These are phyloP conservation scores for Atopsyche davidsoni DNA, from an alignment of 1,140 invertebrate species.

Conservation along the genomic window DNA sequence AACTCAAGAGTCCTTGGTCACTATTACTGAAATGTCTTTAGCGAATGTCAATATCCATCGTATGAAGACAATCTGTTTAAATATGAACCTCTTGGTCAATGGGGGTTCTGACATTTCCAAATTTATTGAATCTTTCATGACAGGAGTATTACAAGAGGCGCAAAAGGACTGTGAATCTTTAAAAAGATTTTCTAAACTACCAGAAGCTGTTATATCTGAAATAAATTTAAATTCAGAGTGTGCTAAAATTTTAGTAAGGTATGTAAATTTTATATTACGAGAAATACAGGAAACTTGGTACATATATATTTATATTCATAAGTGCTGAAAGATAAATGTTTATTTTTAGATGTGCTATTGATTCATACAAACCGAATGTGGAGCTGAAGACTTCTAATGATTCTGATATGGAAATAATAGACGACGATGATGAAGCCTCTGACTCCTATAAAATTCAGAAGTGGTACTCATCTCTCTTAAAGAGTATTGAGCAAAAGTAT, in stretches of 20 bases:
- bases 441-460: slow-evolving; percentile 23
- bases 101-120: slow-evolving; percentile 46
- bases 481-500: slow-evolving; percentile 56
- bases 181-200: slow-evolving; percentile 38
- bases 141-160: slow-evolving; percentile 36
- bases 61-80: slow-evolving; percentile 47
- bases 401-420: slow-evolving; percentile 46
- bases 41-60: slow-evolving; percentile 42
- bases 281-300: too few relatives aligned
- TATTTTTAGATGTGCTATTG: slow-evolving; percentile 45
- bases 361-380: slow-evolving; percentile 30
- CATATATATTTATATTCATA: neutral
- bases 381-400: slow-evolving; percentile 31
- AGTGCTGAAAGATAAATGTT: too few relatives aligned
- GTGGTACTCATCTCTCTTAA: slow-evolving; percentile 48
- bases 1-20: slow-evolving; percentile 48
- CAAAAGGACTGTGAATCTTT: slow-evolving; percentile 40
- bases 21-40: slow-evolving; percentile 48
- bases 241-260: slow-evolving; percentile 48
- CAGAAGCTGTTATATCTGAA: slow-evolving; percentile 48
- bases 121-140: slow-evolving; percentile 50
- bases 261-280: slow-evolving; percentile 25
- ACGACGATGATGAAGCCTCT: slow-evolving; percentile 36
- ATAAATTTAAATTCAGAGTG: slow-evolving; percentile 47
- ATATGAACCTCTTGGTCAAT: slow-evolving; percentile 46